Base-by-base conservation (phyloP, 2,888 invertebrate species). In the Drepana falcataria region DNA sequence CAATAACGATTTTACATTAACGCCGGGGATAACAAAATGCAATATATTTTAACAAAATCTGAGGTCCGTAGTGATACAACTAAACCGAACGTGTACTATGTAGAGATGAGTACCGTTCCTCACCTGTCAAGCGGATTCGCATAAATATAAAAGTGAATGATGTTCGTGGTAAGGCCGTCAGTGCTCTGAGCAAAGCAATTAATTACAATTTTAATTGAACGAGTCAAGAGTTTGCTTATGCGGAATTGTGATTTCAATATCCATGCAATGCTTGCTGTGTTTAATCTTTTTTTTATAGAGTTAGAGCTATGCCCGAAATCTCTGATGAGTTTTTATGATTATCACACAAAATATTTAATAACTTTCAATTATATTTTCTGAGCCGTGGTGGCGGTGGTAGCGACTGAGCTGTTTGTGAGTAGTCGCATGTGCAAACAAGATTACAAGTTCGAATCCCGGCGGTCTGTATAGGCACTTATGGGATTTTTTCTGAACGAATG, bases 111-210 rank as follows among this genome's bases (percentile, higher is more conserved):
- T 73, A 68, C 68, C 77, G 76, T 80, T 74, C 77, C 70, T 86
- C 81, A 85, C 79, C 81, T 83, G 87, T 83, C 88, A 81, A 75
- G 77, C 64, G 74, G 71, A 82, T 83, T 83, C 84, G 81, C 86
- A 85, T 87, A 86, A 85, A 87, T 84, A 87, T 83, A 83, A 83
- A 85, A 85, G 81, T 87, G 85, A 88, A 82, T 84, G 84, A 89
- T 87, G 84, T 73, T 77, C 79, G 59, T 79, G 72, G 77, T 77
- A 77, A 77, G 73, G 72, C 82, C 81, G 87, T 84, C 88, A 83
- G 83, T 75, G 72, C 75, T 77, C 73, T 65, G 77, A 76, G 75
- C 77, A 72, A 68, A 80, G 83, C 83, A 85, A 90, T 90, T 88
- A 88, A 89, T 89, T 85, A 86, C 77, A 78, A 81, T 83, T 87